Base-by-base conservation (phyloP, 2,797 vertebrate genomes). In the Cryptoprocta ferox region DNA sequence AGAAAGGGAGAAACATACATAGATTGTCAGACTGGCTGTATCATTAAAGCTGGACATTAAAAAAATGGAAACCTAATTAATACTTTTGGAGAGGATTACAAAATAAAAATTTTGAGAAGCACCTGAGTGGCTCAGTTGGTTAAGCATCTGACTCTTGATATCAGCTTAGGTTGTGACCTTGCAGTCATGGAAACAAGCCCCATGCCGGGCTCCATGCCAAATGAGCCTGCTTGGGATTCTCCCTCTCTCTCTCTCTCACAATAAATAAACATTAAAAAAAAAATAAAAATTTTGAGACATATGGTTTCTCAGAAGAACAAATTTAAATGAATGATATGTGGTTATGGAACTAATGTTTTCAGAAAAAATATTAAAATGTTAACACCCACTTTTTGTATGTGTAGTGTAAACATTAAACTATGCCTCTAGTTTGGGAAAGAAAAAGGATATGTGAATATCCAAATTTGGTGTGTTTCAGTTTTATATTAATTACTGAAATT, bases 291-390 rank as follows among this genome's bases (percentile, higher is more conserved):
- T 59, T 89, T 61, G 13, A 85, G 45, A 80, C 21, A 39, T 21
- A n/a, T 39, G 26, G 65, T 88, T 92, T 94, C 63, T 63, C 45
- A 88, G 66, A 81, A 81, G n/a, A 84, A 71, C 42, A 92, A 89
- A 84, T 89, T 79, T 6, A 92, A 89, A 96, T 89, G n/a, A 45
- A 70, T 65, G 50, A 30, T 37, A n/a, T 37, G 30, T 89, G 79
- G 56, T 71, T 71, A 71, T 89, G 37, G n/a, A 66, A 71, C 79
- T 48, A 56, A 53, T 79, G 37, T 89, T 89, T 89, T 48, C 39
- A 80, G 79, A 92, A 75, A 45, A 66, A 84, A 26, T 19, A 35
- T 18, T 80, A 80, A 92, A 95, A 85, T 85, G 48, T 75, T 80
- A 73, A 89, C 59, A 30, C 13, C 39, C 30, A 85, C n/a, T 83